phyloP scores from a whole-genome alignment of 2,797 vertebrate genomes.

The Perodicticus potto region DNA sequence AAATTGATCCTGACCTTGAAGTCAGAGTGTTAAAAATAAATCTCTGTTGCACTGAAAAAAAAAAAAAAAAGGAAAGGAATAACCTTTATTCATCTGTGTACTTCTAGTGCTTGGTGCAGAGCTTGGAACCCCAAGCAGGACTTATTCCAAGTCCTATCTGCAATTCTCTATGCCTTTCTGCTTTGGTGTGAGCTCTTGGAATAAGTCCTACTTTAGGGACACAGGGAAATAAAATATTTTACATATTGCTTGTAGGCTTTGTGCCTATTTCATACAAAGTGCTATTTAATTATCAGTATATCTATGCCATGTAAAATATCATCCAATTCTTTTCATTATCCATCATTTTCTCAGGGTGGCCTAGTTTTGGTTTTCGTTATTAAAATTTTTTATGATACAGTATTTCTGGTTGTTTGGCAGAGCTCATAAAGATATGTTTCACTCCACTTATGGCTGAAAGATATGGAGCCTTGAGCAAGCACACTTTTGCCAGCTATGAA shows the following conservation, averaged over 20 bases:
- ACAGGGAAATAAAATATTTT: neutral
- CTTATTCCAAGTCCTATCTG: neutral
- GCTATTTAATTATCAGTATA: conserved; percentile 15
- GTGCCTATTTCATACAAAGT: neutral
- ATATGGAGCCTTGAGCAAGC: neutral
- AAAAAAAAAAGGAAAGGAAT: no score
- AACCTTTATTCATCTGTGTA: conserved; percentile 5
- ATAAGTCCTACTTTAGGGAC: neutral
- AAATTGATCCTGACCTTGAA: conserved; percentile 74
- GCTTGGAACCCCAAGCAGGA: neutral
- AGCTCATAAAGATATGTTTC: conserved; percentile 24
- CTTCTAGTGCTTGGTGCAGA: neutral
- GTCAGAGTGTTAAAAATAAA: conserved; percentile 80
- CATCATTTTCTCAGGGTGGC: neutral
- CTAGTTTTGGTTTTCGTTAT: conserved; percentile 49
- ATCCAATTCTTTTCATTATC: conserved; percentile 25
- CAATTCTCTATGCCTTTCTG: neutral
- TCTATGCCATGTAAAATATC: conserved; percentile 43
- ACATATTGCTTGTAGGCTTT: neutral
- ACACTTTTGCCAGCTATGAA: neutral
- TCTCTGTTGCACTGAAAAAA: neutral
- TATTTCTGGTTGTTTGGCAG: conserved; percentile 11
- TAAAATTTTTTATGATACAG: conserved; percentile 16
- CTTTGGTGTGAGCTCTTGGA: neutral
- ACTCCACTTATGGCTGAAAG: neutral